Conservation (phyloP, 2,888 invertebrate genomes). For the Pollenia amentaria region DNA sequence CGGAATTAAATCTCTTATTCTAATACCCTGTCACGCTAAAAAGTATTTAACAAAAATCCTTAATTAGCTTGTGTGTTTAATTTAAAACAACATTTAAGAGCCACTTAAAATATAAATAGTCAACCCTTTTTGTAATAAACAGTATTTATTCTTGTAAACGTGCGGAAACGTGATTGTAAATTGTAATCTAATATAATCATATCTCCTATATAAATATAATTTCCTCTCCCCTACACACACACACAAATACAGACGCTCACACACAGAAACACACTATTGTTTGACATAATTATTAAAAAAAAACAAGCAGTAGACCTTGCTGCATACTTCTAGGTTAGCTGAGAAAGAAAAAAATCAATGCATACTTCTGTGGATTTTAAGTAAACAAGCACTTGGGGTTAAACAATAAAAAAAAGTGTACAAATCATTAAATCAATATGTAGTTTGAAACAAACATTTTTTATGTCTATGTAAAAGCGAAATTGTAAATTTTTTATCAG, state of each 20-base stretch:
- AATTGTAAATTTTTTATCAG: too few relatives aligned
- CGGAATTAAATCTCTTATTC: neutral
- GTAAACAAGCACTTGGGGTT: slow-evolving; percentile 20
- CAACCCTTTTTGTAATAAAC: neutral
- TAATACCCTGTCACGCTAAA: neutral
- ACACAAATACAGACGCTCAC: neutral
- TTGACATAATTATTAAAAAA: slow-evolving; percentile 15
- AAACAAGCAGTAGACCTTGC: slow-evolving; percentile 40
- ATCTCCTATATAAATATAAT: neutral
- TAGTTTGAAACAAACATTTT: slow-evolving; percentile 1
- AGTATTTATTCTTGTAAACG: slow-evolving; percentile 4
- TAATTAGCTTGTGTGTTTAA: neutral
- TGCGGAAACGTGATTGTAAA: slow-evolving; percentile 21
- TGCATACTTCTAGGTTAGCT: slow-evolving; percentile 63
- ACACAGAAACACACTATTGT: neutral
- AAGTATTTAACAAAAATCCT: neutral
- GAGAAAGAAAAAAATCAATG: slow-evolving; percentile 59
- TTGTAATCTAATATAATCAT: neutral
- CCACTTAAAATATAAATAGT: slow-evolving; percentile 5
- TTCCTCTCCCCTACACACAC: neutral
- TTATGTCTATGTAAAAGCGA: neutral
- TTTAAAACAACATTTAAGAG: slow-evolving; percentile 3
- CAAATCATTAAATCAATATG: slow-evolving; percentile 51
- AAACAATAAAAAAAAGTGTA: neutral
- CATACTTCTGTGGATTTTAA: slow-evolving; percentile 57